Evolutionary conservation across 1,140 invertebrate genomes (phyloP).

Genomic region (Drosophila ambigua): DNA sequence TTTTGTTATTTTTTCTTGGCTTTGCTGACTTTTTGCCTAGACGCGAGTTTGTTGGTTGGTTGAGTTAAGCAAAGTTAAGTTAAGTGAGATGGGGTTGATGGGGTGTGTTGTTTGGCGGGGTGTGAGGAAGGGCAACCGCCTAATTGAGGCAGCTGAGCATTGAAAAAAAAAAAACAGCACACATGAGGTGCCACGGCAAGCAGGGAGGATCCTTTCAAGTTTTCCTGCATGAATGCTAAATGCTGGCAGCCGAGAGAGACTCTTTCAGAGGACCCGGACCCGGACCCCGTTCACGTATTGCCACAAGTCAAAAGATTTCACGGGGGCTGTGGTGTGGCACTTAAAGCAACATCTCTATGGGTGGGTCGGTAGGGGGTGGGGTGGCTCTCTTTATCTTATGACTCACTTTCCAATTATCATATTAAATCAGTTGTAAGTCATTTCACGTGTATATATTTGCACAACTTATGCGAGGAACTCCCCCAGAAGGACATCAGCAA

Average conservation of each 20-base stretch:
- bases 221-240: slow-evolving; percentile 39
- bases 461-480: slow-evolving; percentile 52
- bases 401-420: slow-evolving; percentile 72
- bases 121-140: slow-evolving; percentile 39
- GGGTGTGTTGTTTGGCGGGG: not conserved
- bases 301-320: slow-evolving; percentile 57
- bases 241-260: slow-evolving; percentile 32
- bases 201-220: slow-evolving; percentile 21
- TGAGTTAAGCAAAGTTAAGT: slow-evolving; percentile 43
- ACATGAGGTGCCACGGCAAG: slow-evolving; percentile 19
- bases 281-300: not conserved
- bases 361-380: slow-evolving; percentile 17
- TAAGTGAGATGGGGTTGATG: slow-evolving; percentile 8
- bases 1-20: slow-evolving; percentile 35
- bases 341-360: slow-evolving; percentile 17
- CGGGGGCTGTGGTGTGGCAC: slow-evolving; percentile 13
- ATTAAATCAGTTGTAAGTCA: slow-evolving; percentile 78
- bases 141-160: slow-evolving; percentile 71
- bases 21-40: slow-evolving; percentile 33
- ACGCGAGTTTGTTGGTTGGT: slow-evolving; percentile 36
- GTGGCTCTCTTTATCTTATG: slow-evolving; percentile 50
- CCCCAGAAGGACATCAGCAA: slow-evolving; percentile 26
- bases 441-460: slow-evolving; percentile 68
- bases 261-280: slow-evolving; percentile 40
- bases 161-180: slow-evolving; percentile 38